Evolutionary conservation across 2,797 vertebrate species (phyloP).

Genomic region (Scarus forsteni): DNA sequence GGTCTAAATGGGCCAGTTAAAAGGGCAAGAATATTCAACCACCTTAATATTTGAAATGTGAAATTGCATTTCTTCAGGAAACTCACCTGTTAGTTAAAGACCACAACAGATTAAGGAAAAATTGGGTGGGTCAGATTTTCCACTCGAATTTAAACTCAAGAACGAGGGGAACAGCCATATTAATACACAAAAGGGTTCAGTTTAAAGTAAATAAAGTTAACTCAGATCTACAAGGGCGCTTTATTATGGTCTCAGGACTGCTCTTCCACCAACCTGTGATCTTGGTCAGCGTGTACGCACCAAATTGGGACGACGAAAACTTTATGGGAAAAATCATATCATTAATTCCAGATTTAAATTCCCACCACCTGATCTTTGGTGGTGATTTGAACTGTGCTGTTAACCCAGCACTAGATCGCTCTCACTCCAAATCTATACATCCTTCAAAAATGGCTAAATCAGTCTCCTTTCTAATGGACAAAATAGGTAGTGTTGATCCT

Average conservation of each 20-base stretch:
- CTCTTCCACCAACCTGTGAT: not conserved
- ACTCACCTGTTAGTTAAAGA: not conserved
- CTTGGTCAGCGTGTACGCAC: not conserved
- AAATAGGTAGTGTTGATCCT: too few species aligned
- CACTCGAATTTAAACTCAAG: too few species aligned
- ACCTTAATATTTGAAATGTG: too few species aligned
- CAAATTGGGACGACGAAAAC: not conserved
- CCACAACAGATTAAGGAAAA: not conserved
- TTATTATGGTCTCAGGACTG: not conserved
- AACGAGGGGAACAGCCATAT: too few species aligned
- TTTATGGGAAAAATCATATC: not conserved
- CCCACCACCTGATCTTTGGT: too few species aligned
- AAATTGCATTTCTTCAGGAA: conserved; percentile 3
- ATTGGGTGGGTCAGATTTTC: too few species aligned
- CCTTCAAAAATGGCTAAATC: too few species aligned
- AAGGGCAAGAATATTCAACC: not conserved
- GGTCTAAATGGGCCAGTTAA: not conserved
- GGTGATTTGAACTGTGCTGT: too few species aligned
- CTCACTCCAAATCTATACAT: not conserved
- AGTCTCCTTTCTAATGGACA: too few species aligned
- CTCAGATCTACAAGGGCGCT: not conserved
- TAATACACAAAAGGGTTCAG: too few species aligned
- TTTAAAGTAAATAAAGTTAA: not conserved
- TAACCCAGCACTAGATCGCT: not conserved
- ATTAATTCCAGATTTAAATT: too few species aligned